These are phyloP conservation scores for Arvicanthis niloticus DNA, from an alignment of 2,113 vertebrate genomes.

Conservation along the genomic window DNA sequence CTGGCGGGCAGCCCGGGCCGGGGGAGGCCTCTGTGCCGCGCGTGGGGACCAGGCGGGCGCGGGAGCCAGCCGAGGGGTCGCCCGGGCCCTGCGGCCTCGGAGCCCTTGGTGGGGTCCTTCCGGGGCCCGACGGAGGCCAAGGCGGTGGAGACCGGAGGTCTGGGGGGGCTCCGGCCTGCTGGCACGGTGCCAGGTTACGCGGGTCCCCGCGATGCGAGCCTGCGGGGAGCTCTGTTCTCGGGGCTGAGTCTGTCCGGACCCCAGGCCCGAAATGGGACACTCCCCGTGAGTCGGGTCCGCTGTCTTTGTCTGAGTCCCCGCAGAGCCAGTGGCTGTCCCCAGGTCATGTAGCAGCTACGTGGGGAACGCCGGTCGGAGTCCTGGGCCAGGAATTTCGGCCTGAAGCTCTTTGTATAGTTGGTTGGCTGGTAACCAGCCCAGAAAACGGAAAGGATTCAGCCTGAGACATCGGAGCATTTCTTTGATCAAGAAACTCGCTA, in stretches of 20 bases:
- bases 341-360: not conserved
- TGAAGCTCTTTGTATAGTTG: not conserved
- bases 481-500: not conserved
- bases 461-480: not conserved
- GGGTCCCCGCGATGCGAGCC: not conserved
- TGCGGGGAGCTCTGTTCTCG: not conserved
- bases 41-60: not conserved
- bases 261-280: not conserved
- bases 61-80: not conserved
- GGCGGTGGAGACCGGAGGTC: not conserved
- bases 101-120: not conserved
- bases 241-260: not conserved
- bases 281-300: not conserved
- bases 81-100: not conserved
- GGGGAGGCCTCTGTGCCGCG: not conserved
- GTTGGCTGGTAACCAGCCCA: not conserved
- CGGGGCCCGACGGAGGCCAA: not conserved
- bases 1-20: not conserved
- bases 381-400: not conserved
- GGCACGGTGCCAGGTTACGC: not conserved
- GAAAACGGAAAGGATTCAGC: not conserved
- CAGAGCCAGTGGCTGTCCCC: not conserved
- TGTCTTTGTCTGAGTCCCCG: constrained; percentile 9
- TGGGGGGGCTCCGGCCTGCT: not conserved
- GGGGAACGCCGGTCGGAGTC: too few species aligned